Percentiles rank a stretch among this genome's conserved stretches.
These are phyloP conservation scores for Zophobas morio DNA, from an alignment of 1,140 invertebrate genomes.

Conservation along the genomic window DNA sequence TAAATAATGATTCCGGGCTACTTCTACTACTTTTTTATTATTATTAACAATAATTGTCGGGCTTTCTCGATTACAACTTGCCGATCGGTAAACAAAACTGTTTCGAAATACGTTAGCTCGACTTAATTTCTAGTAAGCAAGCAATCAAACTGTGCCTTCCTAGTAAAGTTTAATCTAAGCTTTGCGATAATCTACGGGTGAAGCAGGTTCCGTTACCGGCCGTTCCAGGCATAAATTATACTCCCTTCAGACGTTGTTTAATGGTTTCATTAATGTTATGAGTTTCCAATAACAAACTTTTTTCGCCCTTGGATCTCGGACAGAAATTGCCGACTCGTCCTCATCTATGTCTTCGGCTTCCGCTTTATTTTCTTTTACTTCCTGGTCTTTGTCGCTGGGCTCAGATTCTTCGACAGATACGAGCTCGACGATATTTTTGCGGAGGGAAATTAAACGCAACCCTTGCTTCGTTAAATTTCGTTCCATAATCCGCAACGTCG, in stretches of 20 bases:
- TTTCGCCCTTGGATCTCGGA: conserved; percentile 11
- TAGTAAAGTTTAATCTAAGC: conserved; percentile 41
- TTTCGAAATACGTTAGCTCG: conserved; percentile 30
- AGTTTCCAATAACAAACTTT: conserved; percentile 37
- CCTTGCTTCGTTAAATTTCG: conserved; percentile 6
- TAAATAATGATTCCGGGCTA: conserved; percentile 38
- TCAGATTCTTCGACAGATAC: conserved; percentile 23
- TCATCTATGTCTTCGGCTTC: conserved; percentile 33
- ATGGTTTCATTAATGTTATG: conserved; percentile 43
- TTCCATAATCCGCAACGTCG: background rate
- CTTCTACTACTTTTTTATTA: conserved; percentile 24
- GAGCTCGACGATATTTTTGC: conserved; percentile 23
- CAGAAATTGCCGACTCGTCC: conserved; percentile 29
- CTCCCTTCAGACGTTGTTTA: conserved; percentile 38
- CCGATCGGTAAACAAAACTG: conserved; percentile 36
- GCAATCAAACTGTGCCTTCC: conserved; percentile 39
- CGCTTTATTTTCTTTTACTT: conserved; percentile 37
- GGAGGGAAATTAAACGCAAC: conserved; percentile 31
- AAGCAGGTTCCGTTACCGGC: conserved; percentile 40
- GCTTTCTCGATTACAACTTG: conserved; percentile 5
- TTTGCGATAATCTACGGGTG: conserved; percentile 36
- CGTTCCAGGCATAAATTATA: conserved; percentile 39
- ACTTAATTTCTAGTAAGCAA: conserved; percentile 36
- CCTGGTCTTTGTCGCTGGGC: conserved; percentile 19
- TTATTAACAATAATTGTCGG: conserved; percentile 37